These are phyloP conservation scores for Neria commutata DNA, from an alignment of 2,888 invertebrate genomes.

Conservation along the genomic window DNA sequence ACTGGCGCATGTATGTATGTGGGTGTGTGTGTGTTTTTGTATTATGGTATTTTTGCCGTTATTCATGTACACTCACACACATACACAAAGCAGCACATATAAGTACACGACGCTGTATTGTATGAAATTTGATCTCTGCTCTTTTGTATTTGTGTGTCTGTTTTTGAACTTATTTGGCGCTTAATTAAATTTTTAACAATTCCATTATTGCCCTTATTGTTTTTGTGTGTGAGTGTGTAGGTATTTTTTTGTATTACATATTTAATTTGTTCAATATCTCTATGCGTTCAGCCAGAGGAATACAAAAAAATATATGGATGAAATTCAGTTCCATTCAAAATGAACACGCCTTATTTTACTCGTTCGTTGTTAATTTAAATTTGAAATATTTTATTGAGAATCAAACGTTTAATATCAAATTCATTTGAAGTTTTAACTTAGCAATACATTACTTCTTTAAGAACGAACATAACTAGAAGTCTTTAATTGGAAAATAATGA, in stretches of 20 bases:
- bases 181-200: slow-evolving; percentile 4
- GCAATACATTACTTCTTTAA: too few species aligned
- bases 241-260: neutral
- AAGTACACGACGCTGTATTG: neutral
- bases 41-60: slow-evolving; percentile 3
- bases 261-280: neutral
- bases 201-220: neutral
- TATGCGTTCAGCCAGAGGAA: too few species aligned
- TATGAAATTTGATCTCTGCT: neutral
- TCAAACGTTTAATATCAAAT: too few species aligned
- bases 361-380: too few species aligned
- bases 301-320: too few species aligned
- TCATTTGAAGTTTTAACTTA: too few species aligned
- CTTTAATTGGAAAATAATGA: too few species aligned
- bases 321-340: too few species aligned
- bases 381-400: too few species aligned
- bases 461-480: too few species aligned
- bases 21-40: slow-evolving; percentile 24
- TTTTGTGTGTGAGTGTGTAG: neutral
- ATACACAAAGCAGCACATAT: too few species aligned
- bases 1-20: slow-evolving; percentile 8
- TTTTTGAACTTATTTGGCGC: neutral
- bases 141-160: slow-evolving; percentile 2
- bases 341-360: too few species aligned
- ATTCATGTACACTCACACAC: neutral